phyloP scores from a whole-genome alignment of 2,113 vertebrate genomes.

The Centropus bengalensis region DNA sequence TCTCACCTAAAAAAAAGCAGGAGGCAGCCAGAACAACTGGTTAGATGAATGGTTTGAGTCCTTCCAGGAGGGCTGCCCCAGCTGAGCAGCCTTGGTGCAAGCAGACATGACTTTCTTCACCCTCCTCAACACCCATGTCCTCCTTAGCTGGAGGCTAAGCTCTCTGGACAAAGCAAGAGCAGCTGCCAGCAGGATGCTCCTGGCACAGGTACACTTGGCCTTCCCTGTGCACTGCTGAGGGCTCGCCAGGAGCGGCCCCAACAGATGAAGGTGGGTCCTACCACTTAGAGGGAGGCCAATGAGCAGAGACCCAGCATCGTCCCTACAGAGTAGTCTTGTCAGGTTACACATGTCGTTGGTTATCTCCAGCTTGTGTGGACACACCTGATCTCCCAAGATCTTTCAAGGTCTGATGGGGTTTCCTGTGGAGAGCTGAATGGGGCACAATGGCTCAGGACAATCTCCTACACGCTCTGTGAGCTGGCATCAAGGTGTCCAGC shows the following conservation, averaged over 20 bases:
- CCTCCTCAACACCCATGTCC: not conserved
- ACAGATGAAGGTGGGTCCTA: too few species aligned
- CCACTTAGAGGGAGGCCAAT: rapidly evolving
- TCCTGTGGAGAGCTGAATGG: not conserved
- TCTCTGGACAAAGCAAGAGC: not conserved
- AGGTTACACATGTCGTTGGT: not conserved
- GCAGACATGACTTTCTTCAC: not conserved
- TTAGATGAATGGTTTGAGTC: not conserved
- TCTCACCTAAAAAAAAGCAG: not conserved
- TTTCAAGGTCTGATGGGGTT: not conserved
- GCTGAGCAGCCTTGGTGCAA: not conserved
- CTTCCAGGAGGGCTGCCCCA: rapidly evolving
- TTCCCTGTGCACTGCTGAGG: rapidly evolving
- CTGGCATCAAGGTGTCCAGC: not conserved
- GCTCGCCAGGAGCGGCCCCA: not conserved
- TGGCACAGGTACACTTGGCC: not conserved
- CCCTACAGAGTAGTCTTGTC: rapidly evolving
- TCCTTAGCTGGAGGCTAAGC: not conserved
- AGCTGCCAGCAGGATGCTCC: not conserved
- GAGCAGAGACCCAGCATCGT: not conserved
- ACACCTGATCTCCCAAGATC: not conserved
- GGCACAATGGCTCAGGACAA: not conserved
- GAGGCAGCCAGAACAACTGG: not conserved
- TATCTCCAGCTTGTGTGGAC: not conserved
- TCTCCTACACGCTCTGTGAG: not conserved